phyloP scores from a whole-genome alignment of 1,140 invertebrate species.

The Ceratina japonica region DNA sequence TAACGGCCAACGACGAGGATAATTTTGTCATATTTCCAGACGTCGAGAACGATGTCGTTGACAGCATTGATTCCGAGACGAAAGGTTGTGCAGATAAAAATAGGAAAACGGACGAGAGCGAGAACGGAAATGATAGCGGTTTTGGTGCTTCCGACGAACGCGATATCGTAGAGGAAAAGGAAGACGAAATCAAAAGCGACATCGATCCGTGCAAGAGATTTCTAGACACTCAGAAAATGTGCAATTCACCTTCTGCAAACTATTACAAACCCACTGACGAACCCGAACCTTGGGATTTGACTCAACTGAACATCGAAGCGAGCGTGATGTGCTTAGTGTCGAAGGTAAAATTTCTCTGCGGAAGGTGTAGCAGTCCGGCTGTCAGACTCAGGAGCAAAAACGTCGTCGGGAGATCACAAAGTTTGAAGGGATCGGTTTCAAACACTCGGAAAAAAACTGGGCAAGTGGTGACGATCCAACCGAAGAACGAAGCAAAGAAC shows the following conservation, averaged over 20 bases:
- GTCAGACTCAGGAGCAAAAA: conserved; percentile 81
- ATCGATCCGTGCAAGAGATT: conserved; percentile 79
- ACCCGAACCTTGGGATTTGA: conserved; percentile 93
- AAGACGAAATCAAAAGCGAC: conserved; percentile 61
- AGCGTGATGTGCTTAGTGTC: conserved; percentile 92
- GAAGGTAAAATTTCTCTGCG: conserved; percentile 88
- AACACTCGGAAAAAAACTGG: conserved; percentile 65
- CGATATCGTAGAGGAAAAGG: conserved; percentile 44
- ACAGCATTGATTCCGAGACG: conserved; percentile 54
- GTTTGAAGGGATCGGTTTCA: conserved; percentile 69
- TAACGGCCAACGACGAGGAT: conserved; percentile 60
- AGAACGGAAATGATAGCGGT: conserved; percentile 37
- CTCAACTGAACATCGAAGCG: conserved; percentile 93
- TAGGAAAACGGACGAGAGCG: conserved; percentile 53
- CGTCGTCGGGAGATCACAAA: conserved; percentile 71
- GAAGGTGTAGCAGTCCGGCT: conserved; percentile 85
- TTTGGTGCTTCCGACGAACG: conserved; percentile 41
- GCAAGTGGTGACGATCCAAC: conserved; percentile 76
- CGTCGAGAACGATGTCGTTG: conserved; percentile 69
- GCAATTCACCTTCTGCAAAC: conserved; percentile 88
- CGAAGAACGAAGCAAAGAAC: conserved; percentile 71
- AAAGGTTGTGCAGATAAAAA: neutral
- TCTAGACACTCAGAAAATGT: conserved; percentile 87
- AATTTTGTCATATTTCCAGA: conserved; percentile 77
- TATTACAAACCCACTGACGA: conserved; percentile 91